Conservation (phyloP, 1,140 invertebrate genomes). For the Odontomachus brunneus region DNA sequence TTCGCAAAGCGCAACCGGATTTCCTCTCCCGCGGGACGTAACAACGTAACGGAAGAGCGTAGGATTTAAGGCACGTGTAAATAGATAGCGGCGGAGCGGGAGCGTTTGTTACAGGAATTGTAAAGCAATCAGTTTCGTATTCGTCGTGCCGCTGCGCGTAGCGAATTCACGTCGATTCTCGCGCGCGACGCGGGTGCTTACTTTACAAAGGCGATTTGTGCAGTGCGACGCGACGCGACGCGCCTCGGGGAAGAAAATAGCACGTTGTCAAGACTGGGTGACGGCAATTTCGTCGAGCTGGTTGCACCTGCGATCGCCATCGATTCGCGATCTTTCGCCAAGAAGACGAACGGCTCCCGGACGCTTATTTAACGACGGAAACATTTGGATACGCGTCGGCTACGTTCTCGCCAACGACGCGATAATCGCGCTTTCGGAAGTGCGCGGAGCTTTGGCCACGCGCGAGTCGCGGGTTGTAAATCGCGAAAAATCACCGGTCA, state of each 20-base stretch:
- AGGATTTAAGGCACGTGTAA: slow-evolving; percentile 28
- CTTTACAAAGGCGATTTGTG: slow-evolving; percentile 55
- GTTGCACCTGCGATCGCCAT: slow-evolving; percentile 14
- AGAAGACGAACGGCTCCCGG: not conserved
- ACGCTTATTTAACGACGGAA: slow-evolving; percentile 42
- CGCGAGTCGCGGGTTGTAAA: slow-evolving; percentile 22
- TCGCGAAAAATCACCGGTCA: slow-evolving; percentile 53
- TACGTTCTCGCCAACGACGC: not conserved
- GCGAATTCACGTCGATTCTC: slow-evolving; percentile 34
- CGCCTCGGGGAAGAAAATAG: slow-evolving; percentile 18
- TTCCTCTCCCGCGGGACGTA: not conserved
- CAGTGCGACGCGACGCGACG: too few relatives aligned
- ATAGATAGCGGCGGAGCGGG: not conserved
- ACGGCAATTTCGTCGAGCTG: slow-evolving; percentile 20
- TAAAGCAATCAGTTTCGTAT: slow-evolving; percentile 50
- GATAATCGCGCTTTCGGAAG: not conserved
- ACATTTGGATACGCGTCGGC: slow-evolving; percentile 33
- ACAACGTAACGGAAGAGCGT: slow-evolving; percentile 1
- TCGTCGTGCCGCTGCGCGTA: slow-evolving; percentile 19
- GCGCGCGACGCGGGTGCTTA: slow-evolving; percentile 16
- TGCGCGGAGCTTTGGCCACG: too few relatives aligned
- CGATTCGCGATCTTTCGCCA: slow-evolving; percentile 40
- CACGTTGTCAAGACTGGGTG: slow-evolving; percentile 39
- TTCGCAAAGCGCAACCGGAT: not conserved
- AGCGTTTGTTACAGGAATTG: slow-evolving; percentile 26